phyloP scores from a whole-genome alignment of 2,113 vertebrate genomes.

The Prionailurus bengalensis region DNA sequence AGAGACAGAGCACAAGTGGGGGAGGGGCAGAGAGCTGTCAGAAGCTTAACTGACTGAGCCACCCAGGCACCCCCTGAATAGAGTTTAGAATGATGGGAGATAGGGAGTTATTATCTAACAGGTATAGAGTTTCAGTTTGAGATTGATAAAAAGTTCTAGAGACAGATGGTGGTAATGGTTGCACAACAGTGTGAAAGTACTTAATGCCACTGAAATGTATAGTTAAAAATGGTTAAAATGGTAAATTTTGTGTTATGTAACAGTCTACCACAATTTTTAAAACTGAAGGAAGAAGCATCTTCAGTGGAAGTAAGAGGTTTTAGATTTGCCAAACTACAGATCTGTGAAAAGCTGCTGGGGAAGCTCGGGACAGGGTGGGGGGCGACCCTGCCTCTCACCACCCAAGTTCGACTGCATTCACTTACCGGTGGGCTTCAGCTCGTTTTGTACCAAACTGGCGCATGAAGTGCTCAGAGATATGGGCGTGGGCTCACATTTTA shows the following conservation, averaged over 20 bases:
- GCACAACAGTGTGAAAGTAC: not conserved
- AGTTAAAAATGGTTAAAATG: not conserved
- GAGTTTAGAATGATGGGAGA: not conserved
- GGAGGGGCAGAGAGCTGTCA: no score
- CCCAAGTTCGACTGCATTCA: not conserved
- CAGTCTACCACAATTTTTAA: not conserved
- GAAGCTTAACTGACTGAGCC: no score
- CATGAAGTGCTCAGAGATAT: not conserved
- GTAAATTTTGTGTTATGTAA: not conserved
- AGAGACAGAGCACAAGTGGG: no score
- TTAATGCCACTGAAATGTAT: not conserved
- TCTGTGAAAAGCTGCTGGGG: constrained; percentile 18
- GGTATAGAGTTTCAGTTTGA: not conserved
- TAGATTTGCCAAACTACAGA: not conserved
- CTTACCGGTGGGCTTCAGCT: not conserved
- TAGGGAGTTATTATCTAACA: not conserved
- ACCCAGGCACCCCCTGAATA: no score
- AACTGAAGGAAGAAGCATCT: not conserved
- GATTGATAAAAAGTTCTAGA: not conserved
- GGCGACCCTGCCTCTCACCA: not conserved
- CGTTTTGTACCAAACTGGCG: not conserved
- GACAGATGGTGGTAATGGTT: not conserved
- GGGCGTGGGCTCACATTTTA: not conserved
- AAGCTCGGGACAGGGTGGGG: not conserved
- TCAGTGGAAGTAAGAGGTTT: not conserved